Conservation (phyloP, 2,113 vertebrate species). For the Scopus umbretta region DNA sequence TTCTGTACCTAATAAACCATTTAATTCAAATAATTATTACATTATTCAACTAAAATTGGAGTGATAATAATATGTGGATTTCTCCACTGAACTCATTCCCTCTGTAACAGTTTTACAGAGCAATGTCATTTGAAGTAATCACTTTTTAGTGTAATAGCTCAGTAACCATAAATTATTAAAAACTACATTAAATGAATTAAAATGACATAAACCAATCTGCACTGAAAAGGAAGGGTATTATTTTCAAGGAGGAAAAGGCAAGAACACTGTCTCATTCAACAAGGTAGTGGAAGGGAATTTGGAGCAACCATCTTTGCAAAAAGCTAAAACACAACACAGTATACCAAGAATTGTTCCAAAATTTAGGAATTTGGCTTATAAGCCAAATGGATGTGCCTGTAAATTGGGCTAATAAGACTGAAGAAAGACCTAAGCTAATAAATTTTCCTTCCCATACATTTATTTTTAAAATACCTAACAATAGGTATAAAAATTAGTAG, state of each 20-base stretch:
- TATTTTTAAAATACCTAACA: background rate
- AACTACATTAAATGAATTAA: conserved; percentile 7
- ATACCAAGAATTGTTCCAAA: background rate
- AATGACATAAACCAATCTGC: background rate
- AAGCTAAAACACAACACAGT: background rate
- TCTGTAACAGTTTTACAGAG: background rate
- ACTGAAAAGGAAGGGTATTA: background rate
- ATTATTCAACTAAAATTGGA: conserved; percentile 12
- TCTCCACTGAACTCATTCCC: background rate
- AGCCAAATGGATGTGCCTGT: background rate
- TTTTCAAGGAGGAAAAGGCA: background rate
- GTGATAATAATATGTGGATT: background rate
- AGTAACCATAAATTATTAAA: conserved; percentile 34
- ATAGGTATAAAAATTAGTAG: background rate
- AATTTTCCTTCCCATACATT: background rate
- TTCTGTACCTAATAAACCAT: conserved; percentile 20
- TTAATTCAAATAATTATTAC: conserved; percentile 32
- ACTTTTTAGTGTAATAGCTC: conserved; percentile 23
- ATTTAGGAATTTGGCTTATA: background rate
- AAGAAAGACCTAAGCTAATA: background rate
- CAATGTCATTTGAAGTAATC: conserved; percentile 30
- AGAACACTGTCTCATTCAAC: background rate
- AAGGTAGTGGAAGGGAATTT: background rate
- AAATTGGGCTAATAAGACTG: background rate
- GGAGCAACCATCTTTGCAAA: background rate